Conservation (phyloP, 2,113 vertebrate species). For the Lonchura striata region DNA sequence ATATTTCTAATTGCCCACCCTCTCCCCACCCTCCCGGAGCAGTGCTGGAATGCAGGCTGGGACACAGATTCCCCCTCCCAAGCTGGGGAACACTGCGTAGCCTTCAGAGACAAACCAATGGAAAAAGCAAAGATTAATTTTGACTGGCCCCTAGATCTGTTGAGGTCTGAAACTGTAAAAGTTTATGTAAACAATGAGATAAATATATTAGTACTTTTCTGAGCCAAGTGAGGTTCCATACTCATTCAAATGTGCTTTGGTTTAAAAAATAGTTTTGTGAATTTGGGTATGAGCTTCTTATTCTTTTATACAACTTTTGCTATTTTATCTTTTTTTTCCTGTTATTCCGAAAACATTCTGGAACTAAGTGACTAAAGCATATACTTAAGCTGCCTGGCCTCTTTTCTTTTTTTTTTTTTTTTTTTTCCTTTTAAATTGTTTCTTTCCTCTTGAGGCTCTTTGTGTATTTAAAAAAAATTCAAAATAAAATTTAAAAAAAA, state of each 20-base stretch:
- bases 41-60: slow-evolving; percentile 36
- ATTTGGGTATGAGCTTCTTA: slow-evolving; percentile 97
- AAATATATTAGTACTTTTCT: slow-evolving; percentile 94
- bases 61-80: neutral
- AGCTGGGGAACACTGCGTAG: neutral
- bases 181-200: slow-evolving; percentile 99
- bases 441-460: slow-evolving; percentile 80
- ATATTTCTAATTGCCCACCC: neutral
- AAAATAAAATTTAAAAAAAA: slow-evolving; percentile 77
- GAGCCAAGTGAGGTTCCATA: slow-evolving; percentile 92
- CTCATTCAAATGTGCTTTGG: slow-evolving; percentile 99
- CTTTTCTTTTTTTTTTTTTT: slow-evolving; percentile 54
- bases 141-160: slow-evolving; percentile 85
- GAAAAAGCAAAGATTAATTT: slow-evolving; percentile 79
- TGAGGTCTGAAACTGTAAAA: slow-evolving; percentile 99
- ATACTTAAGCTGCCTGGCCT: slow-evolving; percentile 84
- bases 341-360: slow-evolving; percentile 86
- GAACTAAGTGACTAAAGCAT: slow-evolving; percentile 84
- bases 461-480: slow-evolving; percentile 67
- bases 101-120: slow-evolving; percentile 69
- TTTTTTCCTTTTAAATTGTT: slow-evolving; percentile 29
- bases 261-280: slow-evolving; percentile 99
- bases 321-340: slow-evolving; percentile 79
- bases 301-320: slow-evolving; percentile 83
- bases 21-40: neutral